Evolutionary conservation across 1,140 invertebrate species (phyloP).

Genomic region (Drosophila fuyamai): DNA sequence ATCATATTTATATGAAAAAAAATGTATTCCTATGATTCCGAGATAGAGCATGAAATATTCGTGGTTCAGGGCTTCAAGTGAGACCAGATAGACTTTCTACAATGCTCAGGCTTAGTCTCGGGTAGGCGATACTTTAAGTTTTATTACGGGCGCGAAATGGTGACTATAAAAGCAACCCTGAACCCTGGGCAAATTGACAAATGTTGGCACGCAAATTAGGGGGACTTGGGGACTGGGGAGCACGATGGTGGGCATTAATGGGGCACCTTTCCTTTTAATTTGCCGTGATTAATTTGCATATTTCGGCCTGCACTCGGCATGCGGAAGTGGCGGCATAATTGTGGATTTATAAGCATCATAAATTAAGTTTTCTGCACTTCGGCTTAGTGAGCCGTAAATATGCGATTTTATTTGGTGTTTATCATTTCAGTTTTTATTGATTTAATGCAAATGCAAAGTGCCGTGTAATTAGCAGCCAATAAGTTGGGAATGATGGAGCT

Average conservation of each 20-base stretch:
- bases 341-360: conserved; percentile 73
- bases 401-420: conserved; percentile 76
- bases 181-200: conserved; percentile 65
- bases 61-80: not conserved
- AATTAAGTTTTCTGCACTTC: conserved; percentile 68
- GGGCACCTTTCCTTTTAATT: conserved; percentile 54
- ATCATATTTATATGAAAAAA: too few species aligned
- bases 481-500: conserved; percentile 31
- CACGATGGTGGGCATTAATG: conserved; percentile 43
- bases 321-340: conserved; percentile 68
- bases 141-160: conserved; percentile 47
- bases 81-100: not conserved
- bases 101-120: not conserved
- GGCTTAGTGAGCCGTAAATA: conserved; percentile 61
- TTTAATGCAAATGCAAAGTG: conserved; percentile 53
- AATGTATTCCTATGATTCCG: not conserved
- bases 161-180: conserved; percentile 54
- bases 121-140: conserved; percentile 23
- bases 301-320: conserved; percentile 41
- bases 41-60: conserved; percentile 1
- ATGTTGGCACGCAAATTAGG: conserved; percentile 28
- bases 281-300: conserved; percentile 72
- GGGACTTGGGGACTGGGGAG: not conserved
- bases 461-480: conserved; percentile 63
- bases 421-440: conserved; percentile 69